A percentile compares a stretch with the other conserved stretches of the same genome.
These are phyloP conservation scores for Torymus aiolomorphi DNA, from an alignment of 2,888 invertebrate genomes.

Conservation along the genomic window DNA sequence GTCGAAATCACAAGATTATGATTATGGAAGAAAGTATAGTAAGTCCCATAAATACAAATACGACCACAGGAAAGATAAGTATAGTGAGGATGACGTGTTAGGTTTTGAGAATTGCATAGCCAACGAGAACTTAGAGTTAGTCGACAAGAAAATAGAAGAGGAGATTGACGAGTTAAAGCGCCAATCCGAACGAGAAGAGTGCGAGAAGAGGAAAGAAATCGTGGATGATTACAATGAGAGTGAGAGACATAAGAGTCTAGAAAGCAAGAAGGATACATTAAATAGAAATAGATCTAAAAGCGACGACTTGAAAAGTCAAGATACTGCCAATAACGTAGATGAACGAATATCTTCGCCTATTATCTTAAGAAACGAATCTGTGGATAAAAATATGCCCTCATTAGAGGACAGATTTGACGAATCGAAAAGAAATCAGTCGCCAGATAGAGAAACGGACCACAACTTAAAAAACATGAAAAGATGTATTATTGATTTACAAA, in stretches of 20 bases:
- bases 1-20: conserved; percentile 40
- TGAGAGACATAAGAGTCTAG: background rate
- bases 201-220: background rate
- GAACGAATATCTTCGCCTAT: conserved; percentile 23
- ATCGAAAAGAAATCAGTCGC: conserved; percentile 42
- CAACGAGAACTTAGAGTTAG: background rate
- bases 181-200: background rate
- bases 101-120: conserved; percentile 47
- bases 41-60: conserved; percentile 41
- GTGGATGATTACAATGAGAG: background rate
- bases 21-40: conserved; percentile 27
- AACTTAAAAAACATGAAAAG: conserved; percentile 24
- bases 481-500: conserved; percentile 51
- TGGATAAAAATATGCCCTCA: background rate
- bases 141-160: conserved; percentile 3
- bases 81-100: conserved; percentile 18
- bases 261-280: background rate
- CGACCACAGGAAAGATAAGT: conserved; percentile 25
- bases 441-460: conserved; percentile 25
- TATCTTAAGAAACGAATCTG: conserved; percentile 12
- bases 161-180: conserved; percentile 25
- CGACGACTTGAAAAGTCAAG: background rate
- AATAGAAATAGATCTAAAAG: background rate
- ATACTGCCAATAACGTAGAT: conserved; percentile 8
- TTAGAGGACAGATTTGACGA: conserved; percentile 3